A percentile compares a stretch with the other conserved stretches of the same genome.
These are phyloP conservation scores for Erinaceus europaeus DNA, from an alignment of 2,113 vertebrate species.

Conservation along the genomic window DNA sequence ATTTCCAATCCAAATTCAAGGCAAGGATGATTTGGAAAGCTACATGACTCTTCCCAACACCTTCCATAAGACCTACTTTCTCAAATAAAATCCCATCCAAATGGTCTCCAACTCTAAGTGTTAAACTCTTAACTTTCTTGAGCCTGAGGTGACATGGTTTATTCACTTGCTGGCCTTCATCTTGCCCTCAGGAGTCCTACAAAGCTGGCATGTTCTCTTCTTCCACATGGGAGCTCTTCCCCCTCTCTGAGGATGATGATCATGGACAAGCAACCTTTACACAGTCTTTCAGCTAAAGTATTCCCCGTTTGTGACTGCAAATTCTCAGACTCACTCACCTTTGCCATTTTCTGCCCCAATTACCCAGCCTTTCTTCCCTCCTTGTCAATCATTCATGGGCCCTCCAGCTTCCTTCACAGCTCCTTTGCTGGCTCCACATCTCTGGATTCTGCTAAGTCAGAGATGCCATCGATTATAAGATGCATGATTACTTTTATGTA, in stretches of 20 bases:
- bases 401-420: background rate
- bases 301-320: background rate
- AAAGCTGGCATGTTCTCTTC: background rate
- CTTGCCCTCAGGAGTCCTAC: background rate
- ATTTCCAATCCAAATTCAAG: background rate
- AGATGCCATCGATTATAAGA: background rate
- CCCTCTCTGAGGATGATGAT: slow-evolving; percentile 42
- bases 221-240: slow-evolving; percentile 17
- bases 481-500: background rate
- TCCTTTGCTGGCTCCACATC: background rate
- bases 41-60: background rate
- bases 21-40: background rate
- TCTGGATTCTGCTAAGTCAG: background rate
- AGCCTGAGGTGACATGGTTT: background rate
- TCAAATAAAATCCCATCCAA: background rate
- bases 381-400: background rate
- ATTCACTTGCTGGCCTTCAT: background rate
- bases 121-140: background rate
- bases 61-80: background rate
- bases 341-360: slow-evolving; percentile 39
- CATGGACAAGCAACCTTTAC: slow-evolving; percentile 52
- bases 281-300: slow-evolving; percentile 9
- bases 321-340: slow-evolving; percentile 21
- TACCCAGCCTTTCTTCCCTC: background rate
- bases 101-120: background rate